A percentile compares a stretch with the other conserved stretches of the same genome.
These are phyloP conservation scores for Brachionus manjavacas DNA, from an alignment of 1,140 invertebrate genomes.

Conservation along the genomic window DNA sequence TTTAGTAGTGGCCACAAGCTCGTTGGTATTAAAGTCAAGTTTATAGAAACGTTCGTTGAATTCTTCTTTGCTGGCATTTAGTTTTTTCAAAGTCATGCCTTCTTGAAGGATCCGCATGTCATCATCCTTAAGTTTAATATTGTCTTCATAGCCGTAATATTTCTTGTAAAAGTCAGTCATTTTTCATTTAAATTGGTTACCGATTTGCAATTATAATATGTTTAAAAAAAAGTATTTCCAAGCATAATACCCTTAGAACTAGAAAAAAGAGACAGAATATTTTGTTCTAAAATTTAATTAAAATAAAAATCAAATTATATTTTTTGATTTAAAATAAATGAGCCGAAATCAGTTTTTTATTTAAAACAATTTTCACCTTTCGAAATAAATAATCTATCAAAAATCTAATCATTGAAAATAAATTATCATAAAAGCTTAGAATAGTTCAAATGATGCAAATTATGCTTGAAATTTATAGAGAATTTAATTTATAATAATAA, in stretches of 20 bases:
- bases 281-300: not conserved
- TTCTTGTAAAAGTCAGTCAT: slow-evolving; percentile 42
- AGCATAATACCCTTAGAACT: not conserved
- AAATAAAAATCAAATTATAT: not conserved
- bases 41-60: slow-evolving; percentile 27
- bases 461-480: not conserved
- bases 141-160: slow-evolving; percentile 40
- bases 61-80: slow-evolving; percentile 21
- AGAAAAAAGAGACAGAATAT: not conserved
- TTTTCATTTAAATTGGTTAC: not conserved
- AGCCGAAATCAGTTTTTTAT: not conserved
- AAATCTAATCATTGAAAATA: not conserved
- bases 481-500: not conserved
- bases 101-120: slow-evolving; percentile 1
- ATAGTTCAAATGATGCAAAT: not conserved
- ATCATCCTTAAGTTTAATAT: slow-evolving; percentile 29
- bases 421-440: slow-evolving; percentile 17
- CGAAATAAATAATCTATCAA: not conserved
- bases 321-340: not conserved
- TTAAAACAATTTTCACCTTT: not conserved
- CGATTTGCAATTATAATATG: not conserved
- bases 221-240: not conserved
- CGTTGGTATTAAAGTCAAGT: slow-evolving; percentile 9
- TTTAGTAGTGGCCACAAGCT: slow-evolving; percentile 25
- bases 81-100: slow-evolving; percentile 27